These are phyloP conservation scores for Eptatretus atami DNA, from an alignment of 2,797 vertebrate genomes.

Conservation along the genomic window DNA sequence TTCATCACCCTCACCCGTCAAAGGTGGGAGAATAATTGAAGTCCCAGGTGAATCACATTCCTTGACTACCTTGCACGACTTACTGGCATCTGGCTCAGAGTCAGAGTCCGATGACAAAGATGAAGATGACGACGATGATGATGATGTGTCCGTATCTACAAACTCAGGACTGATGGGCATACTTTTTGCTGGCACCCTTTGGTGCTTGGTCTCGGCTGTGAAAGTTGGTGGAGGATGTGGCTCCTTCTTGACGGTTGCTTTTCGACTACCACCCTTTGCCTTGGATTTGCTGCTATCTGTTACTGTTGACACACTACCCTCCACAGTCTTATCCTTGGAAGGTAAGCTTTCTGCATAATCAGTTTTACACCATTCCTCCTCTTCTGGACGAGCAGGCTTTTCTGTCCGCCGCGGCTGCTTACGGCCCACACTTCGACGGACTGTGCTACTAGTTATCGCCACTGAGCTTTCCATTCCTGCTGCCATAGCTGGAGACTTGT, in stretches of 20 bases:
- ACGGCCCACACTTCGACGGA: slow-evolving; percentile 5
- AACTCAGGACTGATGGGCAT: slow-evolving; percentile 73
- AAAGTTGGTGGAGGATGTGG: slow-evolving; percentile 57
- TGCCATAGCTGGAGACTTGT: background rate
- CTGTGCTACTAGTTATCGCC: background rate
- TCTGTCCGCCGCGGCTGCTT: slow-evolving; percentile 4
- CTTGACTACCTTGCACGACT: slow-evolving; percentile 10
- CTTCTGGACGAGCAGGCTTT: slow-evolving; percentile 1
- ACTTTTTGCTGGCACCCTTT: slow-evolving; percentile 42
- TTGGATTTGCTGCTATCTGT: slow-evolving; percentile 34
- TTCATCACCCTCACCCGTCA: slow-evolving; percentile 48
- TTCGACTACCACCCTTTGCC: slow-evolving; percentile 54
- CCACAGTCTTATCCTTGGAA: background rate
- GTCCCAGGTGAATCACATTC: background rate
- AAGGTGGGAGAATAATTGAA: slow-evolving; percentile 42
- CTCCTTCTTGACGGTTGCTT: slow-evolving; percentile 76
- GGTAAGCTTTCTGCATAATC: background rate
- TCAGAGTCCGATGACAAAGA: slow-evolving; percentile 24
- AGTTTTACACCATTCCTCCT: background rate
- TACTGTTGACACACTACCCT: background rate
- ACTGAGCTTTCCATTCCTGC: background rate
- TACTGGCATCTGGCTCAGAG: slow-evolving; percentile 81
- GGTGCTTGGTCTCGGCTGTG: slow-evolving; percentile 43
- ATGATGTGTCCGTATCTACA: slow-evolving; percentile 70
- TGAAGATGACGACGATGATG: slow-evolving; percentile 10